Evolutionary conservation across 2,797 vertebrate species (phyloP).

Genomic region (Allobates femoralis): DNA sequence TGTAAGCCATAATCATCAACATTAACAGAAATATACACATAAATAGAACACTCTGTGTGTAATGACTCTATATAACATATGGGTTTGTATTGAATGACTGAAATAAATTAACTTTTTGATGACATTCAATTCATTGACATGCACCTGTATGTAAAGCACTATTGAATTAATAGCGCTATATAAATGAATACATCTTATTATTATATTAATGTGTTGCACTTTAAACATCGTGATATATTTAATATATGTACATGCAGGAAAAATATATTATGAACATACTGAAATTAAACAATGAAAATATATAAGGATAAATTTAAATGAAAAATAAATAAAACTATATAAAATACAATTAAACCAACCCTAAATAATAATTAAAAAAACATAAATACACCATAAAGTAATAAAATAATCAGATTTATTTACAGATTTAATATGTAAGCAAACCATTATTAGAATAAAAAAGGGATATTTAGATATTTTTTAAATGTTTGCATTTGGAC

Average conservation of each 20-base stretch:
- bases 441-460: not conserved
- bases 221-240: not conserved
- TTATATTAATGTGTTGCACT: not conserved
- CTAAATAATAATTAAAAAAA: not conserved
- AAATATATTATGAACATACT: not conserved
- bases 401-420: not conserved
- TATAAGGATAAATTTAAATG: not conserved
- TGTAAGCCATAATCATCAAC: too few relatives aligned
- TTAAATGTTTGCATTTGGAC: not conserved
- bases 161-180: too few relatives aligned
- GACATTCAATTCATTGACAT: too few relatives aligned
- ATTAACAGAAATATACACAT: too few relatives aligned
- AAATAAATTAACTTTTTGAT: too few relatives aligned
- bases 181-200: too few relatives aligned
- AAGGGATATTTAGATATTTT: not conserved
- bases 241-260: not conserved
- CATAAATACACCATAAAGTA: not conserved
- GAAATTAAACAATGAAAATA: not conserved
- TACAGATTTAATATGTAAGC: not conserved
- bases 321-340: not conserved
- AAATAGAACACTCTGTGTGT: too few relatives aligned
- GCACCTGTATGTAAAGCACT: too few relatives aligned
- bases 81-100: too few relatives aligned
- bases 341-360: not conserved
- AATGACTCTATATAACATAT: too few relatives aligned